Evolutionary conservation across 2,888 invertebrate genomes (phyloP).

Genomic region (Dynastes maya): DNA sequence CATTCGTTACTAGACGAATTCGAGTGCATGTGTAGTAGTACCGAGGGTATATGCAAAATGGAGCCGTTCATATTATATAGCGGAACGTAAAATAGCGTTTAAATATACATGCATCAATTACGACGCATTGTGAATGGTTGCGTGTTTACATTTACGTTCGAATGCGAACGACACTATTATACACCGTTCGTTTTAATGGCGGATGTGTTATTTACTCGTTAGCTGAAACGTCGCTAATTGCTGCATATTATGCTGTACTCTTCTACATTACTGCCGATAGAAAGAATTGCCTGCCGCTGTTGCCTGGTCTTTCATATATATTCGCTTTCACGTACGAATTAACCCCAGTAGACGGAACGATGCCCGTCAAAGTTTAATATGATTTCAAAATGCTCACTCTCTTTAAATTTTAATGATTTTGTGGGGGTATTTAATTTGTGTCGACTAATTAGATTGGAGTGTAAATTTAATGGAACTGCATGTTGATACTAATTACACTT

Average conservation of each 20-base stretch:
- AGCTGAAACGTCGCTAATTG: slow-evolving; percentile 34
- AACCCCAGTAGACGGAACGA: neutral
- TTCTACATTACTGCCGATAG: neutral
- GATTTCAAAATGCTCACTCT: neutral
- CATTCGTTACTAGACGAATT: neutral
- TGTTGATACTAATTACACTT: no score
- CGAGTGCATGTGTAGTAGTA: neutral
- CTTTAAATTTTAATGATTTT: neutral
- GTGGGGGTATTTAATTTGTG: neutral
- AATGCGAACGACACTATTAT: slow-evolving; percentile 3
- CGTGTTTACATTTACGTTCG: neutral
- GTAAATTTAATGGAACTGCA: no score
- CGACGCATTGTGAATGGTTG: slow-evolving; percentile 11
- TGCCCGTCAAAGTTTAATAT: slow-evolving; percentile 3
- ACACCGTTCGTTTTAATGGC: slow-evolving; percentile 17
- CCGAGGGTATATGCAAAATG: slow-evolving; percentile 16
- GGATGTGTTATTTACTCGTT: slow-evolving; percentile 32
- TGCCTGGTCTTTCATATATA: no score
- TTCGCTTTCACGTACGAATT: neutral
- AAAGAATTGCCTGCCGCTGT: neutral
- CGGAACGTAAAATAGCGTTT: slow-evolving; percentile 35
- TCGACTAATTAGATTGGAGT: neutral
- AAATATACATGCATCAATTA: slow-evolving; percentile 40
- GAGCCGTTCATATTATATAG: neutral
- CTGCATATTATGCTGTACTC: slow-evolving; percentile 18